Percentiles rank a stretch among this genome's conserved stretches.
Evolutionary conservation across 2,797 vertebrate species (phyloP).

Genomic region (Anas flavirostris): DNA sequence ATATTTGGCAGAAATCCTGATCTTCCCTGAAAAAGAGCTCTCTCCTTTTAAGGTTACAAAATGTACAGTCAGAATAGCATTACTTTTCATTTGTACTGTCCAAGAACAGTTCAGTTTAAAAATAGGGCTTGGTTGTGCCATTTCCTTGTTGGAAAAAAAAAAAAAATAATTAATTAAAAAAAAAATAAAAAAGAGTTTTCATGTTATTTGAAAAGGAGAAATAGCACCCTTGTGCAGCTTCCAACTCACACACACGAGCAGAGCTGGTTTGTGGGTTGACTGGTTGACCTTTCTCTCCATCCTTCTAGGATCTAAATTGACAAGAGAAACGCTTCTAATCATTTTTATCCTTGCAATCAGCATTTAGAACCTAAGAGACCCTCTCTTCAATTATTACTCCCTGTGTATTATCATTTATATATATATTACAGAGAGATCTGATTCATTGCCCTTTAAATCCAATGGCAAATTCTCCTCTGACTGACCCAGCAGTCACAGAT

Average conservation of each 20-base stretch:
- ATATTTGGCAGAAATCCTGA: background rate
- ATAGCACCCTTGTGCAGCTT: background rate
- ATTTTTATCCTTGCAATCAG: background rate
- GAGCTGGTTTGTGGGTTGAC: background rate
- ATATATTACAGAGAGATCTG: background rate
- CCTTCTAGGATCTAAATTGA: background rate
- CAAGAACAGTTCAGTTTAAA: background rate
- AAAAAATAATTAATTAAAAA: background rate
- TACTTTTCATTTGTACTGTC: background rate
- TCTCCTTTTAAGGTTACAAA: slow-evolving; percentile 13
- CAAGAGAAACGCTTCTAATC: background rate
- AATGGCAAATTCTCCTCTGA: background rate
- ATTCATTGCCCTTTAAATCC: background rate
- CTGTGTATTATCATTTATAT: background rate
- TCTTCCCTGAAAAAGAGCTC: background rate
- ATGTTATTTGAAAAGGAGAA: background rate
- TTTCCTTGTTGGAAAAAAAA: background rate
- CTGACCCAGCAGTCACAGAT: background rate
- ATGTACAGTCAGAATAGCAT: background rate
- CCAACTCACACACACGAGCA: background rate
- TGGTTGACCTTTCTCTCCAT: background rate
- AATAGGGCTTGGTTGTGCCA: background rate
- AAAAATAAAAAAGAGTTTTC: background rate
- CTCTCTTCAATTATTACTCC: background rate
- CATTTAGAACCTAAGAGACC: background rate